Evolutionary conservation across 2,113 vertebrate species (phyloP).

Genomic region (Neomonachus schauinslandi): DNA sequence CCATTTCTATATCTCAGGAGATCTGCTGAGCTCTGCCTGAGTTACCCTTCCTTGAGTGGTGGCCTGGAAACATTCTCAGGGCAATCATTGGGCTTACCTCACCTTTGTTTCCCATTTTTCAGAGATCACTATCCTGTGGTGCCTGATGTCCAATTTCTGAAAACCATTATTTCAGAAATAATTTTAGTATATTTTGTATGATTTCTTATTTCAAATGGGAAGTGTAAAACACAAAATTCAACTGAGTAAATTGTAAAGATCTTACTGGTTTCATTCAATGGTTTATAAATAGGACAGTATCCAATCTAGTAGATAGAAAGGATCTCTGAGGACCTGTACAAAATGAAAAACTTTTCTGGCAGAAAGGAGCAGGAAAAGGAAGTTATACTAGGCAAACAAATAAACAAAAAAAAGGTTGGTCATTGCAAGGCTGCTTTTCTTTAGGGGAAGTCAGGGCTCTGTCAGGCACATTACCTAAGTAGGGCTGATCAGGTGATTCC

Average conservation of each 20-base stretch:
- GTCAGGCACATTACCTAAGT: background rate
- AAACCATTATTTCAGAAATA: background rate
- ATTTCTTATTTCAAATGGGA: background rate
- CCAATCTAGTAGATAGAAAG: background rate
- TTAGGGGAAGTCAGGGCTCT: background rate
- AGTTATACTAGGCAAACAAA: background rate
- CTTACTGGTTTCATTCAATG: background rate
- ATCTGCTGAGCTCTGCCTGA: background rate
- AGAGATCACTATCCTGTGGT: background rate
- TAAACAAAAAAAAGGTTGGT: background rate
- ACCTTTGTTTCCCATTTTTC: background rate
- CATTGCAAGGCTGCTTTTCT: background rate
- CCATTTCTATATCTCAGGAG: background rate
- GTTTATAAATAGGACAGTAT: background rate
- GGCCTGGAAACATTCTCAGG: background rate
- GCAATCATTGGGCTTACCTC: background rate
- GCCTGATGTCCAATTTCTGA: background rate
- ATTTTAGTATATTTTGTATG: background rate
- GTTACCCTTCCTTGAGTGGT: background rate
- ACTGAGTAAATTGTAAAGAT: background rate
- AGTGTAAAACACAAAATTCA: background rate
- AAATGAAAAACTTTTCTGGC: background rate
- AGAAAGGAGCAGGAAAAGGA: background rate
- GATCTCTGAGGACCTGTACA: background rate
- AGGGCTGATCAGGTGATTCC: background rate